Base-by-base conservation (phyloP, 2,113 vertebrate species). In the Gorilla gorilla region DNA sequence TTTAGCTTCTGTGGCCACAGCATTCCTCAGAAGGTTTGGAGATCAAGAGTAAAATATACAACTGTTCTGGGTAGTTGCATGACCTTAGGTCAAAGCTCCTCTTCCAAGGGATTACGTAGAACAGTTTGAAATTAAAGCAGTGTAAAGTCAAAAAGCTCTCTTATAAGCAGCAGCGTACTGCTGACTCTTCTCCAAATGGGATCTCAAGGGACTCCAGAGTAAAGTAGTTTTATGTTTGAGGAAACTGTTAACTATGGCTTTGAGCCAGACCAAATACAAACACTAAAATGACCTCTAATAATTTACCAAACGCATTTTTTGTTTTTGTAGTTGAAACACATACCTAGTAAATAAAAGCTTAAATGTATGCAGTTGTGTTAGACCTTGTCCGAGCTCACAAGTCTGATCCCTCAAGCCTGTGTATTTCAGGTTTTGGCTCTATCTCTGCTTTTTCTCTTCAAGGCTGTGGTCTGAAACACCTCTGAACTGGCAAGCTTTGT, bases 121-220 rank as follows among this genome's bases (percentile, higher is more conserved):
- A 64, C 32, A 95, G 11, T n/a, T 92, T 93, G 55, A 81, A 89
- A 91, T 83, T 93, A 73, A 95, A 40, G 22, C 17, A 68, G 2
- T 57, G 11, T 79, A 43, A 79, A 9, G 7, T 92, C 79, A 52
- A 20, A 87, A 50, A 86, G 3, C 14, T 87, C 35, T 95, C 32
- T 82, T 93, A 80, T 17, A 92, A 61, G 9, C 20, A 95, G 9
- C 10, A 93, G 14, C n/a, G 8, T 64, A 59, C 7, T 40, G 18
- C 25, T 73, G 35, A 23, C 5, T 13, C 8, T 92, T 96, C 92
- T 90, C 45, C 11, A 90, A 83, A 90, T 73, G 23, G 48, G 6
- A 1, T 81, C 22, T 57, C 30, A 59, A 17, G 68, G 2, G 13
- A 78, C 32, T 91, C 20, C 38, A 82, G 40, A 89, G 45, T 68